These are phyloP conservation scores for Physocephala rufipes DNA, from an alignment of 2,888 invertebrate species.

Conservation along the genomic window DNA sequence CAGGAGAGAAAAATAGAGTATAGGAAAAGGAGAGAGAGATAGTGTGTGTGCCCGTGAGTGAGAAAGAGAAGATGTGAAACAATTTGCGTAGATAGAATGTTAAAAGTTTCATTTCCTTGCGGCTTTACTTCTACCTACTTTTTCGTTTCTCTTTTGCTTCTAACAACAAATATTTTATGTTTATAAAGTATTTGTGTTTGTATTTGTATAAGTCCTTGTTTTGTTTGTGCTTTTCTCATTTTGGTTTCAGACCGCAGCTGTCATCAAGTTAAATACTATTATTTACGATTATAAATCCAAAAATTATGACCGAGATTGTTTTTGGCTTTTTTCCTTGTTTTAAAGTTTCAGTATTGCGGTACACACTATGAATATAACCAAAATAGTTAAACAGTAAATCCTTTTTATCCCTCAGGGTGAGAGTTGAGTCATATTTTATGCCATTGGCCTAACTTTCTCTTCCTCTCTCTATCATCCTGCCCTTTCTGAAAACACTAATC, in stretches of 20 bases:
- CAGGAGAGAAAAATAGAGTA: no score
- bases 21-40: constrained; percentile 5
- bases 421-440: no score
- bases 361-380: no score
- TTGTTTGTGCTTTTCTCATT: not conserved
- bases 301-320: constrained; percentile 14
- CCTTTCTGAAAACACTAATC: no score
- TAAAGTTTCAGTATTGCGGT: no score
- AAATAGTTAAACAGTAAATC: no score
- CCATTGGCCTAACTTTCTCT: no score
- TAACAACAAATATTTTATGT: constrained; percentile 24
- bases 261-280: constrained; percentile 10
- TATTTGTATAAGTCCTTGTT: not conserved
- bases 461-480: no score
- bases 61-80: no score
- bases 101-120: constrained; percentile 24
- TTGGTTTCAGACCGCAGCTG: not conserved
- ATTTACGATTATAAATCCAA: constrained; percentile 17
- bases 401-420: no score
- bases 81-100: not conserved
- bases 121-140: not conserved
- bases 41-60: no score
- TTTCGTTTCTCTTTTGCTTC: not conserved
- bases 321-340: not conserved
- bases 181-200: constrained; percentile 11